phyloP scores from a whole-genome alignment of 35 echinoderm and acorn worm genomes.

The Chiridota heheva region DNA sequence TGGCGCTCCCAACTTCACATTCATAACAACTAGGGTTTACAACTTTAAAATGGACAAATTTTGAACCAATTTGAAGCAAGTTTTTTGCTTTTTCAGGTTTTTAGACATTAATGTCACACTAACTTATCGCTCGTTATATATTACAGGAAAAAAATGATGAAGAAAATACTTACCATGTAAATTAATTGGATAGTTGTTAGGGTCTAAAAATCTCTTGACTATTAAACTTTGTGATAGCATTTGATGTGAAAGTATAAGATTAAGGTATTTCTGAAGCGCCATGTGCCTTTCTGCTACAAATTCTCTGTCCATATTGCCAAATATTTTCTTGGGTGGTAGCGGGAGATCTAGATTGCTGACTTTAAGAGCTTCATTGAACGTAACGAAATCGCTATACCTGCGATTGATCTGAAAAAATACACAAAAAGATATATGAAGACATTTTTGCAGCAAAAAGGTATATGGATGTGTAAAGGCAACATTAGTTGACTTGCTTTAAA shows the following conservation, averaged over 20 bases:
- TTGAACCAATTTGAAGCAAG: no score
- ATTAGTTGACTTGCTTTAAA: no score
- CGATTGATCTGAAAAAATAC: constrained; percentile 78
- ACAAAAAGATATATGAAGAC: neutral
- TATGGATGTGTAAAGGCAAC: no score
- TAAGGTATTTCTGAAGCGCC: constrained; percentile 76
- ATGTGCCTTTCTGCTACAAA: constrained; percentile 92
- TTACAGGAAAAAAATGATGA: no score
- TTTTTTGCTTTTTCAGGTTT: no score
- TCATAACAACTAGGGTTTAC: no score
- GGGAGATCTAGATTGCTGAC: constrained; percentile 73
- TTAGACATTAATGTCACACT: no score
- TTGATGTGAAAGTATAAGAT: constrained; percentile 70
- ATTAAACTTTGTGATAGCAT: constrained; percentile 64
- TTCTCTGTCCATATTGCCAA: constrained; percentile 98
- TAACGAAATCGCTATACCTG: constrained; percentile 91
- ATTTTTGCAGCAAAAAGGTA: no score
- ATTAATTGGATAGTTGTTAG: constrained; percentile 73
- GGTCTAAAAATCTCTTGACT: constrained; percentile 87
- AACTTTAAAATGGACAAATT: no score
- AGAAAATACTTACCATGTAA: constrained; percentile 79
- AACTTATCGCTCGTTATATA: no score
- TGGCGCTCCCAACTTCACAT: no score
- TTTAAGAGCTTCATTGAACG: constrained; percentile 79
- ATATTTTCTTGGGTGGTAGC: constrained; percentile 91